Base-by-base conservation (phyloP, 2,888 invertebrate species). In the Tetragonula carbonaria region DNA sequence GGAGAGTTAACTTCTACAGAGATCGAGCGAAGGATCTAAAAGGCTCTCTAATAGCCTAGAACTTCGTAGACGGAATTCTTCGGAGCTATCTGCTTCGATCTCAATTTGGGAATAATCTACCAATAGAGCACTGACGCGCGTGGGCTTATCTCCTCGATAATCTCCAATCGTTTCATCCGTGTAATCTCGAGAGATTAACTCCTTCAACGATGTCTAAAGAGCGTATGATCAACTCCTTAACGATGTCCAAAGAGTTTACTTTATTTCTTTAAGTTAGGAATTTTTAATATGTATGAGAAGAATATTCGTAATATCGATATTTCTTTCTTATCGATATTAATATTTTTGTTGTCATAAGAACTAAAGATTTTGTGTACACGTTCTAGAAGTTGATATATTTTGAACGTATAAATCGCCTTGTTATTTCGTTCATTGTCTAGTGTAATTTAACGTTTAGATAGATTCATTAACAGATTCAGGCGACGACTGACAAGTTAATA, bases 31-130 rank as follows among this genome's bases (percentile, higher is more conserved):
- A 67, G 75, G 76, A 76, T 76, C 76, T 51, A 57, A 50, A 76
- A 59, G 75, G 33, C 33, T 33, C 50, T 68, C 75, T 67, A 76
- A 76, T 67, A 68, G 68, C 23, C 23, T 45, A 8, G 55, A 75
- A 45, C 67, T 57, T 57, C 14, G 38, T 18, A 57, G 45, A 67
- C 57, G 18, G 57, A 18, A 66, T n/a, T 59, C 59, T n/a, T 68
- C 68, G n/a, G n/a, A 70, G 28, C 18, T 74, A 38, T 74, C 55
- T 18, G 21, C 50, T 18, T 23, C 21, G 67, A 67, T 68, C 68
- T 68, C 57, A 45, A 68, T 59, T 68, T 50, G 50, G 68, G 59
- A 68, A 68, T 59, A 59, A 68, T 66, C 67, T 74, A 66, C 23
- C 45, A 66, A 66, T 66, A 23, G 73, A 23, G 50, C 45, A 59